phyloP scores from a whole-genome alignment of 1,140 invertebrate genomes.

The Fopius arisanus region DNA sequence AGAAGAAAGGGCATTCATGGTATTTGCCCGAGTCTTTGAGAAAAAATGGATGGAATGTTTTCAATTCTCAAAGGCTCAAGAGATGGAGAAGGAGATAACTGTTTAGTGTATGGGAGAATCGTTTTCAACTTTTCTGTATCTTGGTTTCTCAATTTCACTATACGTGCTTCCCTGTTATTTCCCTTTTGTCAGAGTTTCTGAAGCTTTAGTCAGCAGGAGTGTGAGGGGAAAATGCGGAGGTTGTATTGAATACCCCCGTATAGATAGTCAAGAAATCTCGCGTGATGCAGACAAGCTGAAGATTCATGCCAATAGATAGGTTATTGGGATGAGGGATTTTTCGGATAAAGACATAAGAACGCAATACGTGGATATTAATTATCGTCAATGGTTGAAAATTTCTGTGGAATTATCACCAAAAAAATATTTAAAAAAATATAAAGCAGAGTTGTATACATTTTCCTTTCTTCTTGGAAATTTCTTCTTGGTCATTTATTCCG shows the following conservation, averaged over 20 bases:
- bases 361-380: too few species aligned
- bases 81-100: neutral
- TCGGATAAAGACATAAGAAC: neutral
- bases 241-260: neutral
- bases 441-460: too few species aligned
- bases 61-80: constrained; percentile 7
- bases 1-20: too few species aligned
- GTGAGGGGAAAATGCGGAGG: neutral
- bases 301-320: neutral
- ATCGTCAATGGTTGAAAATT: too few species aligned
- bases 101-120: constrained; percentile 38
- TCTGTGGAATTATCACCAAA: neutral
- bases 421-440: too few species aligned
- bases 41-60: constrained; percentile 15
- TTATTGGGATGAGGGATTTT: neutral
- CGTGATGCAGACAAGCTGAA: neutral
- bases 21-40: neutral
- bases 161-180: constrained; percentile 40
- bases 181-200: constrained; percentile 41
- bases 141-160: constrained; percentile 56
- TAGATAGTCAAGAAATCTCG: neutral
- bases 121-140: constrained; percentile 53
- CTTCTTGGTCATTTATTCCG: too few species aligned
- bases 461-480: too few species aligned
- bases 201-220: neutral